Percentiles rank a stretch among this genome's conserved stretches.
Evolutionary conservation across 2,888 invertebrate genomes (phyloP).

Genomic region (Lithophane ornitopus): DNA sequence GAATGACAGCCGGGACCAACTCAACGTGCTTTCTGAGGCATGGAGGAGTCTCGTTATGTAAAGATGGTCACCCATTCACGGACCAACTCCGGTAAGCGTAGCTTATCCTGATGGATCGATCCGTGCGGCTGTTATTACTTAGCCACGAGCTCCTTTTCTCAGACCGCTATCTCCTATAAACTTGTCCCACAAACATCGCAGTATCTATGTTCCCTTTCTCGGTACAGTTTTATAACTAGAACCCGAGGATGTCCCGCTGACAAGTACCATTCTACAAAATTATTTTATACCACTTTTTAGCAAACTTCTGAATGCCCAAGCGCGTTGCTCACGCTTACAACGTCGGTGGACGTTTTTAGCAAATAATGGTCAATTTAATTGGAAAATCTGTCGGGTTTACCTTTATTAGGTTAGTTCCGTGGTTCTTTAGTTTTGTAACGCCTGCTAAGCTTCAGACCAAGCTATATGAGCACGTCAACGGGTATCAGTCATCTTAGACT

Average conservation of each 20-base stretch:
- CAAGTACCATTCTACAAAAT: conserved; percentile 69
- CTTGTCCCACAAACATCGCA: conserved; percentile 51
- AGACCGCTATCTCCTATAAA: conserved; percentile 8
- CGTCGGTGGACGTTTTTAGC: conserved; percentile 34
- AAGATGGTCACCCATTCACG: too few species aligned
- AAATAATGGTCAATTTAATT: conserved; percentile 52
- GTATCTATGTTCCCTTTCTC: conserved; percentile 70
- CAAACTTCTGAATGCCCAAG: conserved; percentile 56
- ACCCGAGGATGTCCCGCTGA: conserved; percentile 70
- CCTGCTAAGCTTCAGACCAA: too few species aligned
- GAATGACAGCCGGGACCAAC: too few species aligned
- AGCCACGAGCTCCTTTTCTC: too few species aligned
- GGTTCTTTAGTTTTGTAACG: not conserved
- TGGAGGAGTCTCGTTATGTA: too few species aligned
- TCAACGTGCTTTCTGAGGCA: too few species aligned
- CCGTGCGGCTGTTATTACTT: too few species aligned
- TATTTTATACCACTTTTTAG: conserved; percentile 71
- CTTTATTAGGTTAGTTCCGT: conserved; percentile 7
- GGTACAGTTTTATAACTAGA: conserved; percentile 74
- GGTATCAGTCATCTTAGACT: not conserved
- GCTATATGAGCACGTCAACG: too few species aligned
- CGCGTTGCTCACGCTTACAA: conserved; percentile 30
- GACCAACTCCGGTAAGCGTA: too few species aligned
- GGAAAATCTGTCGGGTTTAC: conserved; percentile 19
- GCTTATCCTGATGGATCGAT: too few species aligned